Evolutionary conservation across 2,888 invertebrate genomes (phyloP).

Genomic region (Acanthopleura granulata): DNA sequence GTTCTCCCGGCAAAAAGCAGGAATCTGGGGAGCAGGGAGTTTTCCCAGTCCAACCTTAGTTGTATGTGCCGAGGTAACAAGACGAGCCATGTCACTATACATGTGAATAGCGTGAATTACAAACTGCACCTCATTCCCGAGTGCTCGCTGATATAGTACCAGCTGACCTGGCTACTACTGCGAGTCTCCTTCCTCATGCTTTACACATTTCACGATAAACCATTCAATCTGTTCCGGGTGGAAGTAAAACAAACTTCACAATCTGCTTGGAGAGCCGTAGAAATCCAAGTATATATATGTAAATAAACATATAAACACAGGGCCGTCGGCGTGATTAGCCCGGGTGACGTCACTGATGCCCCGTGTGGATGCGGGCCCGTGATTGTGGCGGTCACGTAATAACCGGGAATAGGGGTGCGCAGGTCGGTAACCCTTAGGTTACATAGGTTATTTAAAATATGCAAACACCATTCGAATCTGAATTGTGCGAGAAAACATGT

Average conservation of each 20-base stretch:
- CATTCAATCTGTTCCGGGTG: slow-evolving; percentile 10
- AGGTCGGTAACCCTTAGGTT: too few species aligned
- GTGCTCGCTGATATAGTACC: not conserved
- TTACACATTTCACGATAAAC: slow-evolving; percentile 8
- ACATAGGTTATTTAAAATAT: too few species aligned
- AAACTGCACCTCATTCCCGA: not conserved
- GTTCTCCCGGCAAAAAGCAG: slow-evolving; percentile 11
- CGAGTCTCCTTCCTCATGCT: not conserved
- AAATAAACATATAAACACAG: not conserved
- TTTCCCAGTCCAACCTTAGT: not conserved
- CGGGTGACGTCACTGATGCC: too few species aligned
- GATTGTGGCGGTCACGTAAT: too few species aligned
- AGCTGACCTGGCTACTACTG: slow-evolving; percentile 5
- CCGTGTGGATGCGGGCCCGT: too few species aligned
- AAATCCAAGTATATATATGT: slow-evolving; percentile 13
- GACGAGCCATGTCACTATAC: too few species aligned
- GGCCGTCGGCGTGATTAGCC: too few species aligned
- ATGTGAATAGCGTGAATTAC: too few species aligned
- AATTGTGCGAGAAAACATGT: too few species aligned
- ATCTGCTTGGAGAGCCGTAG: not conserved
- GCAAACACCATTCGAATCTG: too few species aligned
- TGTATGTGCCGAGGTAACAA: not conserved
- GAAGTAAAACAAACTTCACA: slow-evolving; percentile 16
- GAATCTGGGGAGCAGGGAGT: slow-evolving; percentile 5
- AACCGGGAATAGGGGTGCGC: too few species aligned